These are phyloP conservation scores for Maccullochella peelii DNA, from an alignment of 2,113 vertebrate species.

Conservation along the genomic window DNA sequence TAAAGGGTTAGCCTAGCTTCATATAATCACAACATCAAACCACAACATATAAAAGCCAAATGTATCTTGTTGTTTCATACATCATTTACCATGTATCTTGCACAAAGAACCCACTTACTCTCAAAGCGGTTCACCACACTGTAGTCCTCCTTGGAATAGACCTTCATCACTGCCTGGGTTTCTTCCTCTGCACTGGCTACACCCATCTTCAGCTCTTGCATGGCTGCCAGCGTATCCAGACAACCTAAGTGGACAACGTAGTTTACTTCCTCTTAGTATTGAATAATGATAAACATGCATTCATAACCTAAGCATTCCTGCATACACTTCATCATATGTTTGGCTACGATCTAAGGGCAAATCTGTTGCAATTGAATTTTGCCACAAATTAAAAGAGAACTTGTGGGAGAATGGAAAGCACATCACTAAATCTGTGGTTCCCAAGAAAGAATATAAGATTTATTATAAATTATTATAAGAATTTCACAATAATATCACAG, in stretches of 20 bases:
- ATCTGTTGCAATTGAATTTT: background rate
- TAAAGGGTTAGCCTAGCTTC: background rate
- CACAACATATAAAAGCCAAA: background rate
- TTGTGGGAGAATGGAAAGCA: background rate
- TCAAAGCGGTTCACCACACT: conserved; percentile 99
- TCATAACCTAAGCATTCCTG: background rate
- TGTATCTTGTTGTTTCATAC: background rate
- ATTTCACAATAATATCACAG: background rate
- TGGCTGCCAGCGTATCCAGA: conserved; percentile 95
- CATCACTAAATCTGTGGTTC: background rate
- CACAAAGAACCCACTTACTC: conserved; percentile 85
- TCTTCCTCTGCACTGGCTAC: conserved; percentile 95
- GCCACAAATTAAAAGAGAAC: background rate
- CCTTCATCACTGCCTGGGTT: conserved; percentile 98
- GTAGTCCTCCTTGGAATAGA: conserved; percentile 99
- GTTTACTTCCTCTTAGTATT: background rate
- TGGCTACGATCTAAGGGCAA: background rate
- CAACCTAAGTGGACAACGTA: conserved; percentile 86
- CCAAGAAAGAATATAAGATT: background rate
- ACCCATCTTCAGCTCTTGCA: conserved; percentile 99
- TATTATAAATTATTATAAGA: background rate
- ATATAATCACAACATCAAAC: conserved; percentile 11
- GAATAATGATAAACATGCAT: background rate
- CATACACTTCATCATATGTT: background rate
- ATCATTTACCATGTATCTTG: background rate